Base-by-base conservation (phyloP, 2,888 invertebrate genomes). In the Melieria crassipennis region DNA sequence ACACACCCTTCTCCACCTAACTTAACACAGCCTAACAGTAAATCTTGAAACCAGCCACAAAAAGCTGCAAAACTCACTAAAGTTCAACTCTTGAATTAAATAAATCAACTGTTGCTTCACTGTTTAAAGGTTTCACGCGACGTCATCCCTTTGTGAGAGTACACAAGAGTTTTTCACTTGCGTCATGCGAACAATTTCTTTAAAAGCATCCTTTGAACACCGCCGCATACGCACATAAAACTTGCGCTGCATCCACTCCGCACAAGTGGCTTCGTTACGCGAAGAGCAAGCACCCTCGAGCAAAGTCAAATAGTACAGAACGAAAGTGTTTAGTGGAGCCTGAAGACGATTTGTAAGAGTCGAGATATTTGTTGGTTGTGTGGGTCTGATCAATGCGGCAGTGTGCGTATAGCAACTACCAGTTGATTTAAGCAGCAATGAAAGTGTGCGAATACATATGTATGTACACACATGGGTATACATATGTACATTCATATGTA, bases 191-290 rank as follows among this genome's bases (percentile, higher is more conserved):
- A 10, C 10, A 69, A 71, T 71, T 60, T 67, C 58, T 55, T 61
- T 70, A 55, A 70, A 70, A 71, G 67, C 67, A 50, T 69, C 63
- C 57, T 43, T 58, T 4, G 6, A 5, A 55, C 10, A 10, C 9
- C 16, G 58, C 47, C 45, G 71, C 62, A 71, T 75, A 71, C 30
- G 30, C 30, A 30, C 30, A 30, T 30, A 30, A 58, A 43, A n/a
- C 9, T 74, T 71, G 70, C 71, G 63, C 52, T 46, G 4, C 46
- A 55, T 42, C 43, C 7, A 10, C 57, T 62, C 66, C 60, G 45
- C 58, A 73, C 69, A 73, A 76, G 75, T 75, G 74, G 74, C 68
- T 71, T 71, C 63, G 69, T 77, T 77, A 66, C 68, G 56, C 43
- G 50, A 10, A 71, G 65, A 75, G 72, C 45, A 56, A 10, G 16